Conservation (phyloP, 1,140 invertebrate species). For the Olivierus martensii region DNA sequence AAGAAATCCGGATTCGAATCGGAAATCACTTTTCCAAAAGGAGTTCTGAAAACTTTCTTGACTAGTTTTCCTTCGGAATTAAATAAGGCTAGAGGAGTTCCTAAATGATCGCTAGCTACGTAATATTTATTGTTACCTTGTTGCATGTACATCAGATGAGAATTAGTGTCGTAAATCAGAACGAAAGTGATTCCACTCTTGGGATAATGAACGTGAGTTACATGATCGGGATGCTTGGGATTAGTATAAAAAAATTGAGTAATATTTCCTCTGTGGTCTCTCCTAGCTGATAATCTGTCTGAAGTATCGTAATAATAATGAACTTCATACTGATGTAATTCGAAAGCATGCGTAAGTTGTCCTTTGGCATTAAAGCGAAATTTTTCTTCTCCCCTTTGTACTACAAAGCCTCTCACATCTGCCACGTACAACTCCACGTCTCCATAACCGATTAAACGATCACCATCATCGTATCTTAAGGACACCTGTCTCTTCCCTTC, state of each 20-base stretch:
- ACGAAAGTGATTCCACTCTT: constrained; percentile 73
- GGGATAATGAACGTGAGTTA: constrained; percentile 78
- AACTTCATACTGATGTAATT: constrained; percentile 68
- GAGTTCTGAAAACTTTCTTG: constrained; percentile 81
- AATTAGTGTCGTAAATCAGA: constrained; percentile 77
- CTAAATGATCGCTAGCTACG: constrained; percentile 86
- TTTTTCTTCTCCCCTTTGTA: constrained; percentile 82
- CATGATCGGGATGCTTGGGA: constrained; percentile 56
- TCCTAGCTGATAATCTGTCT: constrained; percentile 65
- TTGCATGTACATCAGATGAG: constrained; percentile 76
- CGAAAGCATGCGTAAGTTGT: constrained; percentile 51
- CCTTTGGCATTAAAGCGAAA: constrained; percentile 91
- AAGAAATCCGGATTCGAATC: constrained; percentile 91
- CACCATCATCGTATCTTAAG: constrained; percentile 76
- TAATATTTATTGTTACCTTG: constrained; percentile 77
- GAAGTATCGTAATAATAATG: constrained; percentile 85
- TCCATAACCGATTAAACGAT: constrained; percentile 21
- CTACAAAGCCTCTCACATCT: constrained; percentile 73
- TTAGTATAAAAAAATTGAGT: constrained; percentile 95
- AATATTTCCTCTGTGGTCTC: constrained; percentile 84
- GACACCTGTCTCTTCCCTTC: constrained; percentile 45
- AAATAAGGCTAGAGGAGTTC: constrained; percentile 86
- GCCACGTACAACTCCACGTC: constrained; percentile 46
- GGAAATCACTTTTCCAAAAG: constrained; percentile 84
- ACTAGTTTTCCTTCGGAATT: constrained; percentile 87